Base-by-base conservation (phyloP, 2,888 invertebrate genomes). In the Proisotoma minuta region DNA sequence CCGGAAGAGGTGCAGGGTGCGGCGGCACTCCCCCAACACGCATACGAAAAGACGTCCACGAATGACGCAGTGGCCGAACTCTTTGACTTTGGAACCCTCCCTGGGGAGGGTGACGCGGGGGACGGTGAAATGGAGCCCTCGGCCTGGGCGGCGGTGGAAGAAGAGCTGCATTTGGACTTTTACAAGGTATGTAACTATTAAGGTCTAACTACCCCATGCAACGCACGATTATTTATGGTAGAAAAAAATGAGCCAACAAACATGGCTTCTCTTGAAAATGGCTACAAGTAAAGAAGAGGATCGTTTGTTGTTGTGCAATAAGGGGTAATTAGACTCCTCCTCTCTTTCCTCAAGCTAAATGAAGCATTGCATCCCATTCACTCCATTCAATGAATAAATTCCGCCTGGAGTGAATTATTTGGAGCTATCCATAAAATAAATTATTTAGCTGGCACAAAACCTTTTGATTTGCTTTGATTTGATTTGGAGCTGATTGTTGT, bases 91-190 rank as follows among this genome's bases (percentile, higher is more conserved):
- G 51, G 28, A 8, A 27, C 58, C 29, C 59, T 59, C 12, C 4
- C 43, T 20, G 43, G 18, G 5, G 18, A 5, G 5, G 43, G 20
- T n/a, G 10, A 43, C 18, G 4, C 5, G 10, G 56, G 3, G 12
- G 47, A 27, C n/a, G n/a, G n/a, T n/a, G n/a, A n/a, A n/a, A n/a
- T n/a, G n/a, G n/a, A n/a, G n/a, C n/a, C n/a, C n/a, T n/a, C n/a
- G n/a, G n/a, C n/a, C n/a, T 54, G 62, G 20, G 34, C 60, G 4
- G 8, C 62, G 26, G 67, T 57, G 22, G 67, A 62, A 8, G 67
- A 67, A 24, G 23, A 64, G 18, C 60, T 62, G 1, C 57, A 61
- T 2, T 28, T 67, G 39, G 64, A 62, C 10, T 67, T 64, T 59
- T 67, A 67, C 39, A 67, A 67, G 58, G 67, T 64, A 48, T 54